Percentiles rank a stretch among this genome's conserved stretches.
Evolutionary conservation across 2,888 invertebrate species (phyloP).

Genomic region (Meandrusa payeni): DNA sequence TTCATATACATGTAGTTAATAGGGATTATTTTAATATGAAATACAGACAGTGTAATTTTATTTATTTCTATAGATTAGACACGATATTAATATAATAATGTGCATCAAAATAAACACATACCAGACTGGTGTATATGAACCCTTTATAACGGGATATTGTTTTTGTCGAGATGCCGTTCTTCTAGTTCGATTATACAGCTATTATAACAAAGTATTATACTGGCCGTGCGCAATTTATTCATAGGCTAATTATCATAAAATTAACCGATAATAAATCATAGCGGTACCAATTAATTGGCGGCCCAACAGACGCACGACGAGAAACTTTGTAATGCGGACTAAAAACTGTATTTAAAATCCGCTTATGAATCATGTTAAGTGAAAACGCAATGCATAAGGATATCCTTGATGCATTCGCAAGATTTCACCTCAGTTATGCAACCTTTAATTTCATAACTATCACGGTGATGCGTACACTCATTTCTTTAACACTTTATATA

Average conservation of each 20-base stretch:
- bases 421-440: background rate
- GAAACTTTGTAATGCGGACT: slow-evolving; percentile 16
- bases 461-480: too few relatives aligned
- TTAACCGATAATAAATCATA: slow-evolving; percentile 75
- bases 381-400: slow-evolving; percentile 6
- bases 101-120: too few relatives aligned
- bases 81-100: too few relatives aligned
- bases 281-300: slow-evolving; percentile 58
- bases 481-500: too few relatives aligned
- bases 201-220: slow-evolving; percentile 41
- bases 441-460: background rate
- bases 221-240: slow-evolving; percentile 54
- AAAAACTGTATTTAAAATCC: slow-evolving; percentile 14
- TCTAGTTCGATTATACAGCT: slow-evolving; percentile 22
- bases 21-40: too few relatives aligned
- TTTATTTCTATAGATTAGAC: too few relatives aligned
- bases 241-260: slow-evolving; percentile 76
- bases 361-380: slow-evolving; percentile 15
- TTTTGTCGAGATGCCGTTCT: slow-evolving; percentile 4
- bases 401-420: background rate
- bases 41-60: too few relatives aligned
- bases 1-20: too few relatives aligned
- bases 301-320: slow-evolving; percentile 1
- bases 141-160: slow-evolving; percentile 6
- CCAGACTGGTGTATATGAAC: too few relatives aligned